These are phyloP conservation scores for Orbicella faveolata DNA, from an alignment of 64 coral and sea anemone species.

Conservation along the genomic window DNA sequence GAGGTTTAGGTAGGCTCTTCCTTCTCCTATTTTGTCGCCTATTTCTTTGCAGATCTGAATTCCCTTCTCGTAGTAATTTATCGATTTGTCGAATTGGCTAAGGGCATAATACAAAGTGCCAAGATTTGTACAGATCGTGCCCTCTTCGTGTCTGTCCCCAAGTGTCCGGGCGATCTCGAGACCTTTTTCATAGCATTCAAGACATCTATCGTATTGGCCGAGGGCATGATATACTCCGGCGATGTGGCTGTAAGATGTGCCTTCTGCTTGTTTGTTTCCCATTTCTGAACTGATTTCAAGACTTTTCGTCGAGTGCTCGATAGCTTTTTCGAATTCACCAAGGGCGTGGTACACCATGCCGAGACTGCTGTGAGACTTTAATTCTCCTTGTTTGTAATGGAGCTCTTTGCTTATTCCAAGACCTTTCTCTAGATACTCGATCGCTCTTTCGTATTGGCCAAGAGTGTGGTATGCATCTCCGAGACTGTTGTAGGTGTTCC, in stretches of 20 bases:
- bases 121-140: constrained; percentile 21
- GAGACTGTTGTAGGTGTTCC: constrained; percentile 9
- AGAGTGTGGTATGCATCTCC: constrained; percentile 22
- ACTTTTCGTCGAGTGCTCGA: constrained; percentile 18
- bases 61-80: constrained; percentile 4
- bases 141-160: constrained; percentile 7
- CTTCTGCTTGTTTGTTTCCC: neutral
- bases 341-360: neutral
- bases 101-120: constrained; percentile 23
- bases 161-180: constrained; percentile 1
- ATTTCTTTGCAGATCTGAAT: constrained; percentile 19
- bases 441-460: constrained; percentile 14
- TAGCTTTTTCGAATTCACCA: constrained; percentile 18
- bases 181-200: constrained; percentile 36
- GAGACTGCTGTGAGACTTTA: neutral
- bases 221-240: neutral
- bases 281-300: constrained; percentile 31
- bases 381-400: constrained; percentile 18
- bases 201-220: constrained; percentile 19
- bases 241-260: neutral
- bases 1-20: neutral
- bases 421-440: constrained; percentile 18
- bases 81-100: constrained; percentile 21
- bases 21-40: neutral
- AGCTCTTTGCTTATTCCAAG: constrained; percentile 17